Percentiles rank a stretch among this genome's conserved stretches.
phyloP scores from a whole-genome alignment of 2,888 invertebrate genomes.

The Orthonychiurus folsomi region DNA sequence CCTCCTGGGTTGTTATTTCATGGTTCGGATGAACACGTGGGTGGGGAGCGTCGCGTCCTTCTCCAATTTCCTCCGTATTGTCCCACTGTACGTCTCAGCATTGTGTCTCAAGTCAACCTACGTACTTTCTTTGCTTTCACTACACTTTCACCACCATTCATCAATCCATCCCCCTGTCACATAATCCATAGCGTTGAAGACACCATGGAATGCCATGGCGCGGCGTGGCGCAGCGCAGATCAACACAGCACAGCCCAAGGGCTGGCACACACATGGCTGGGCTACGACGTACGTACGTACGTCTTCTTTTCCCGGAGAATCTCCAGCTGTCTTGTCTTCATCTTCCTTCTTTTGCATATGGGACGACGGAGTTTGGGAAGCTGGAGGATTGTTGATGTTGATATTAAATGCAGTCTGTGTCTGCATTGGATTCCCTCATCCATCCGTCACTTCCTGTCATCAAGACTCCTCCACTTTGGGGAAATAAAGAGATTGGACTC shows the following conservation, averaged over 20 bases:
- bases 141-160: too few relatives aligned
- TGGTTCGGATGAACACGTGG: too few relatives aligned
- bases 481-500: too few relatives aligned
- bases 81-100: not conserved
- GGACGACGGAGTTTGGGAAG: not conserved
- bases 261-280: not conserved
- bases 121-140: too few relatives aligned
- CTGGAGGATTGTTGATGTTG: not conserved
- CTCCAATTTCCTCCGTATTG: not conserved
- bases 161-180: not conserved
- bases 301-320: not conserved
- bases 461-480: too few relatives aligned
- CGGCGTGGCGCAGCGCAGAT: too few relatives aligned
- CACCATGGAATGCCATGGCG: too few relatives aligned
- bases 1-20: too few relatives aligned
- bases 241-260: not conserved
- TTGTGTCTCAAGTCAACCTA: conserved; percentile 1
- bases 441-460: not conserved
- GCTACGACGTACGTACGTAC: not conserved
- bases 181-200: not conserved
- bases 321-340: conserved; percentile 1
- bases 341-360: not conserved
- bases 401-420: not conserved
- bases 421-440: too few relatives aligned
- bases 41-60: too few relatives aligned